These are phyloP conservation scores for Epinephelus awoara DNA, from an alignment of 2,797 vertebrate genomes.

Conservation along the genomic window DNA sequence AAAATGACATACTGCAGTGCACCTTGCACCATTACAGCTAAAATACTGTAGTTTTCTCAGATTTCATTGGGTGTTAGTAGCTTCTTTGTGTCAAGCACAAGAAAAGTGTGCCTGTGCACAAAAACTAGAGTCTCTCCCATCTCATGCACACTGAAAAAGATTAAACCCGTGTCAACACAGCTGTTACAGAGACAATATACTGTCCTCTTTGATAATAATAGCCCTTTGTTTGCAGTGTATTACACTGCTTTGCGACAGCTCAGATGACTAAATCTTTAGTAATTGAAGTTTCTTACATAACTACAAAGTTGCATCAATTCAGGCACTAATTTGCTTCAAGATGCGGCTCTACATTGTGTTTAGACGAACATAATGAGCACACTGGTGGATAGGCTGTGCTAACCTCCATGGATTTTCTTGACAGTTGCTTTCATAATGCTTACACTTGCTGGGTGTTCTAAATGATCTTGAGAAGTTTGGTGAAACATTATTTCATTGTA, in stretches of 20 bases:
- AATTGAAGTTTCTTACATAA: slow-evolving; percentile 29
- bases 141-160: neutral
- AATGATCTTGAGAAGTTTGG: slow-evolving; percentile 31
- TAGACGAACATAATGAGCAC: slow-evolving; percentile 53
- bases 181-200: neutral
- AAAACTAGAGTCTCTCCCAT: neutral
- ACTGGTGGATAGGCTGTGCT: slow-evolving; percentile 28
- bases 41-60: neutral
- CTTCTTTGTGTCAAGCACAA: neutral
- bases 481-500: slow-evolving; percentile 32
- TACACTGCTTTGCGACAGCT: slow-evolving; percentile 14
- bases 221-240: slow-evolving; percentile 22
- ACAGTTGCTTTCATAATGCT: slow-evolving; percentile 45
- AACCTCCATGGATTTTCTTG: slow-evolving; percentile 45
- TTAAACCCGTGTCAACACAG: slow-evolving; percentile 5
- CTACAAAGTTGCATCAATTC: slow-evolving; percentile 40
- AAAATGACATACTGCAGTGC: neutral
- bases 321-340: slow-evolving; percentile 41
- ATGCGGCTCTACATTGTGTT: slow-evolving; percentile 27
- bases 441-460: slow-evolving; percentile 10
- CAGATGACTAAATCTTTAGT: slow-evolving; percentile 25
- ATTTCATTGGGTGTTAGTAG: neutral
- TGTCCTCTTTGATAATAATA: slow-evolving; percentile 13
- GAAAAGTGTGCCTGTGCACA: neutral
- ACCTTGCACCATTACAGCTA: neutral